phyloP scores from a whole-genome alignment of 2,113 vertebrate genomes.

The Hirundichthys speculiger region DNA sequence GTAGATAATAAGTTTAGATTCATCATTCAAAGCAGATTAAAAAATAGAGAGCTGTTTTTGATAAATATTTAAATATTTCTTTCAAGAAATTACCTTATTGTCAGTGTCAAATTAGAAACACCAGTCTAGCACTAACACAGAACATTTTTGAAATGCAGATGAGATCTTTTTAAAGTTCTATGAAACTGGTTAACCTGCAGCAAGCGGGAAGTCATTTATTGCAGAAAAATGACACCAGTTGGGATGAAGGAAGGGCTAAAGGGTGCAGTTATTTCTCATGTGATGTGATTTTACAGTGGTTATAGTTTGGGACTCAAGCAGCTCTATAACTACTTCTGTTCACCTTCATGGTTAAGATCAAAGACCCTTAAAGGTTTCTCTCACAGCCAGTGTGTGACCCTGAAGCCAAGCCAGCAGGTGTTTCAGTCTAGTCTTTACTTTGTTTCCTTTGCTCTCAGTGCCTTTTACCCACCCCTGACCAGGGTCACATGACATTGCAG shows the following conservation, averaged over 20 bases:
- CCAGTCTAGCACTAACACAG: too few species aligned
- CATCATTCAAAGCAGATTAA: slow-evolving; percentile 2
- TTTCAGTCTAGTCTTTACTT: slow-evolving; percentile 35
- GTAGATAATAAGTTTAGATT: neutral
- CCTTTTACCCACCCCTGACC: slow-evolving; percentile 19
- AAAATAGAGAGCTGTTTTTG: too few species aligned
- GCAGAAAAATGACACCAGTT: slow-evolving; percentile 9
- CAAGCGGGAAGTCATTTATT: neutral
- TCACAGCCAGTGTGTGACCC: slow-evolving; percentile 73
- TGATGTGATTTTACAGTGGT: slow-evolving; percentile 17
- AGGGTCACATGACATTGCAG: slow-evolving; percentile 16
- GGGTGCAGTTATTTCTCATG: slow-evolving; percentile 12
- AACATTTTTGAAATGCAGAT: too few species aligned
- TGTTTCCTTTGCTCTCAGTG: slow-evolving; percentile 22
- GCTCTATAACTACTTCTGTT: slow-evolving; percentile 54
- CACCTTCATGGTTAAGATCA: slow-evolving; percentile 68
- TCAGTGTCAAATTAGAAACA: too few species aligned
- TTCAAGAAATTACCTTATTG: too few species aligned
- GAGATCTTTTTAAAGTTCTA: neutral
- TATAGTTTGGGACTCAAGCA: slow-evolving; percentile 39
- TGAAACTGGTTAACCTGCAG: slow-evolving; percentile 1
- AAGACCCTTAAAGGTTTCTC: slow-evolving; percentile 60
- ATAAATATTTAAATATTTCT: too few species aligned
- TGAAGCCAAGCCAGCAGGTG: slow-evolving; percentile 51
- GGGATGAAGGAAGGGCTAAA: slow-evolving; percentile 11